These are phyloP conservation scores for Trematocara nigrifrons DNA, from an alignment of 2,113 vertebrate species.

Conservation along the genomic window DNA sequence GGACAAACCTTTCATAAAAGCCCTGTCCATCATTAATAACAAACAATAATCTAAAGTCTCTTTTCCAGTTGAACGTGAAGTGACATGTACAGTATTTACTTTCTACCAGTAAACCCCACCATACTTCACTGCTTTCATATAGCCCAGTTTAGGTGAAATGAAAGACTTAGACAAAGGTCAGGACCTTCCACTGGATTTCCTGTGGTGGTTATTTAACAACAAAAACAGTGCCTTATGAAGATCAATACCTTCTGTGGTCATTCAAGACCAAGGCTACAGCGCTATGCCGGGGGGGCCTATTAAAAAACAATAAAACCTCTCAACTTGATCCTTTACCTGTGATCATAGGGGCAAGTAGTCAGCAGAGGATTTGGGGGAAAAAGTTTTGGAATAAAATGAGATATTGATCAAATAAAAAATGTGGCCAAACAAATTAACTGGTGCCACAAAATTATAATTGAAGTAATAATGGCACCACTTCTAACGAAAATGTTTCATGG, in stretches of 20 bases:
- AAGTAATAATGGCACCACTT: neutral
- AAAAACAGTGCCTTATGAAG: constrained; percentile 62
- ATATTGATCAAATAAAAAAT: constrained; percentile 30
- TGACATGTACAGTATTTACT: constrained; percentile 7
- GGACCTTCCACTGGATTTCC: constrained; percentile 58
- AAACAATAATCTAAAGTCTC: constrained; percentile 10
- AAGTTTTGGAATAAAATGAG: constrained; percentile 27
- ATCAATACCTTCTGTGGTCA: constrained; percentile 59
- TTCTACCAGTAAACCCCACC: neutral
- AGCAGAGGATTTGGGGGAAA: neutral
- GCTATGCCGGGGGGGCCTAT: constrained; percentile 37
- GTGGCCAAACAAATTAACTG: neutral
- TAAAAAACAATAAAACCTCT: constrained; percentile 60
- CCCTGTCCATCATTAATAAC: constrained; percentile 17
- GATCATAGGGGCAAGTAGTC: constrained; percentile 33
- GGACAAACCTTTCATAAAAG: neutral
- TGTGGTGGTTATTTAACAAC: constrained; percentile 50
- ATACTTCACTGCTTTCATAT: neutral
- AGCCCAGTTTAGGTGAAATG: constrained; percentile 9
- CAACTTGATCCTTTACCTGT: constrained; percentile 52
- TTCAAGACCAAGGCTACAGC: constrained; percentile 51
- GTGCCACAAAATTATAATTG: neutral
- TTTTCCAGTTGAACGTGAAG: neutral
- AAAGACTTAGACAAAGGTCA: constrained; percentile 41
- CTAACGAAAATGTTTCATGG: neutral